Base-by-base conservation (phyloP, 2,113 vertebrate genomes). In the Scolopax mira region DNA sequence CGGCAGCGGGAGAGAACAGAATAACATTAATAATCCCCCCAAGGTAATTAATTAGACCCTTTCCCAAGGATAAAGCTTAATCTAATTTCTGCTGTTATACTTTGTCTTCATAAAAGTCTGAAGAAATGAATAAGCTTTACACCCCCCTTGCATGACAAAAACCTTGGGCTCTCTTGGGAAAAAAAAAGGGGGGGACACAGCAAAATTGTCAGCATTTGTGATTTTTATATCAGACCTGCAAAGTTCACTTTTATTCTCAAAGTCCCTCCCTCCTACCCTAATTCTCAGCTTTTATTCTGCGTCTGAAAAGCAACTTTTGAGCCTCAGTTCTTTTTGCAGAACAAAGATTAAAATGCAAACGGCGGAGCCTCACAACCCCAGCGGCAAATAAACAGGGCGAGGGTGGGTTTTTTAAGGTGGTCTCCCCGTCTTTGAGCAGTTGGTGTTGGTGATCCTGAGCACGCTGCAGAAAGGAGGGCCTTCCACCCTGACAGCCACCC, bases 51-150 rank as follows among this genome's bases (percentile, higher is more conserved):
- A 94, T 95, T 79, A 91, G 61, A 67, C 25, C 73, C 61, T 61
- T 86, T 87, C 33, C 66, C 85, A 58, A 89, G 79, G 75, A 95
- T 80, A 66, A 81, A 95, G 71, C 80, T 73, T 70, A 77, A 85
- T 90, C 82, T 78, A 6, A 83, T 96, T 91, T 91, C 79, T 88
- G 58, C 82, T 78, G 69, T 64, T 91, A 51, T 4, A 71, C 31
- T 91, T 88, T 16, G 65, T 91, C 88, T 93, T 93, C 82, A 86
- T 91, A 61, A 71, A 88, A 90, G 79, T 69, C 91, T 85, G 87
- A 78, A 84, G 24, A 93, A 94, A 83, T 52, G 19, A 80, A 92
- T 71, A 88, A 93, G 82, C 60, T 84, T 91, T 25, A 48, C 58
- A 62, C 4, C 67, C 91, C 64, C 18, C 11, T 42, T 3, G 3